Base-by-base conservation (phyloP, 35 echinoderm and acorn worm genomes). In the Ophiothrix spiculata region DNA sequence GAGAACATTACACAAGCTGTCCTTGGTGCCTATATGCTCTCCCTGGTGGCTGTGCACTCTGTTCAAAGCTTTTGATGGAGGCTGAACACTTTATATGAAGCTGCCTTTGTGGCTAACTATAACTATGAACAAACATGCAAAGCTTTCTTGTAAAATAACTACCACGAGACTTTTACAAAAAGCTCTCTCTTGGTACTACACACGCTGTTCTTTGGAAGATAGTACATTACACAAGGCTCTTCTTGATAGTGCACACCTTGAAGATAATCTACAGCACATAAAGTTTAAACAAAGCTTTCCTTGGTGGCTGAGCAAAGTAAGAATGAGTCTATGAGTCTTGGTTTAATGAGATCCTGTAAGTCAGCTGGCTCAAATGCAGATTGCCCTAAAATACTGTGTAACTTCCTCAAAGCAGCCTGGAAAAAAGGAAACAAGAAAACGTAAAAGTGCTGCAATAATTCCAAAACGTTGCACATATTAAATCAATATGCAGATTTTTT, bases 251-350 rank as follows among this genome's bases (percentile, higher is more conserved):
- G 64, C 33, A 32, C n/a, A 29, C 33, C 16, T 0, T 29, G n/a
- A n/a, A n/a, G n/a, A n/a, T n/a, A n/a, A n/a, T n/a, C n/a, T n/a
- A n/a, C n/a, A n/a, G n/a, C n/a, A n/a, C n/a, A n/a, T n/a, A n/a
- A n/a, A n/a, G n/a, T n/a, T 88, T 74, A 92, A 19, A 93, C 91
- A 89, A 93, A 93, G 17, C 64, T 93, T 64, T 93, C 91, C 56
- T 83, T 84, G 10, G 42, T 78, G 0, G 35, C 56, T 37, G 91
- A 83, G 39, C 91, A 93, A 32, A 56, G 49, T n/a, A 84, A 34
- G 56, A 64, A 93, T 1, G 91, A 93, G 40, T 93, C 91, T 32
- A 88, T 84, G 49, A 93, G 81, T 40, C 91, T 77, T 15, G 91
- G 91, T 81, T 85, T 38, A 32, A 93, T 89, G n/a, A 93, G 81